Base-by-base conservation (phyloP, 2,797 vertebrate genomes). In the Sebastes trivittatus region DNA sequence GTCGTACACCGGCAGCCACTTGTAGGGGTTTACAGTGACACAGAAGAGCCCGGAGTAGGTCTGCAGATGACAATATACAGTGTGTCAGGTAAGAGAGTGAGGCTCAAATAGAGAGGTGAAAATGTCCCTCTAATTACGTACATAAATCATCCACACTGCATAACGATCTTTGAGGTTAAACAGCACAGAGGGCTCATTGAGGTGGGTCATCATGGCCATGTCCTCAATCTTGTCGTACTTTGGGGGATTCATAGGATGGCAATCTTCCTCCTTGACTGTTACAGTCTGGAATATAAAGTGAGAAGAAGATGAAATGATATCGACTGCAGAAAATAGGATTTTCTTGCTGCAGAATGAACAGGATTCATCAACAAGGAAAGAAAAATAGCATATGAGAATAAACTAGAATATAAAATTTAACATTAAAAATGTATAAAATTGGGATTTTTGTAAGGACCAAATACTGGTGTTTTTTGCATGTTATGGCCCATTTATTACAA, bases 91-190 rank as follows among this genome's bases (percentile, higher is more conserved):
- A 2, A 52, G 30, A 46, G 10, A 36, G 29, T 7, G 36, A 80
- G n/a, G 16, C 67, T 58, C 18, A 29, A 4, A 62, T 0, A 22
- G 10, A 36, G 9, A 38, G 20, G 2, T 11, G 20, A 68, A 52
- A 58, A 22, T 0, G 3, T 18, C 6, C 13, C n/a, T 11, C 7
- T 30, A 11, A 88, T 82, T 11, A 95, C 87, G 88, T 4, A 97
- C 97, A 3, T 97, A 97, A 87, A 98, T 97, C 97, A 98, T 97
- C 97, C 96, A 98, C 7, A 96, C 96, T 0, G 94, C 95, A 38
- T 97, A 98, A 59, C 95, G 95, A 2, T 97, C 97, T 92, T 97
- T 97, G 88, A 97, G 97, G 94, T 98, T 97, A 90, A 96, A 97
- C 62, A 98, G 94, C 77, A 98, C 95, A 0, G 96, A 95, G 0